These are phyloP conservation scores for Polyommatus icarus DNA, from an alignment of 2,888 invertebrate genomes.

Conservation along the genomic window DNA sequence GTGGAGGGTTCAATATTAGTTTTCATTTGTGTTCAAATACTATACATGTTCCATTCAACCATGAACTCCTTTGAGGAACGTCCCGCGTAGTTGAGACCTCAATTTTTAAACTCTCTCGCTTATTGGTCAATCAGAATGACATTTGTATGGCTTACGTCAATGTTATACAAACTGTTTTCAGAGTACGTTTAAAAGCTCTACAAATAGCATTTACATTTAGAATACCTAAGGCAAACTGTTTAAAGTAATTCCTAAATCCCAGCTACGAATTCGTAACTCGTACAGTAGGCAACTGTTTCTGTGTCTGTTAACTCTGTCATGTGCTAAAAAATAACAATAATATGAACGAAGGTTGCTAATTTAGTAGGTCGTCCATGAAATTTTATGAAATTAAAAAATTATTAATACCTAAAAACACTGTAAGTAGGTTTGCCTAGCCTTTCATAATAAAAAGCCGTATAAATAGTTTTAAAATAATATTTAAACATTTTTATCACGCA, in stretches of 20 bases:
- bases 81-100: slow-evolving; percentile 75
- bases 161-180: slow-evolving; percentile 27
- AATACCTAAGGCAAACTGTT: not conserved
- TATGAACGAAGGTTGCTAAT: not conserved
- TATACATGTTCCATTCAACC: slow-evolving; percentile 77
- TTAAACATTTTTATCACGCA: slow-evolving; percentile 48
- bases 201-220: not conserved
- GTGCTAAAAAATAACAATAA: slow-evolving; percentile 4
- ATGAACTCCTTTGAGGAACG: slow-evolving; percentile 78
- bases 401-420: not conserved
- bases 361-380: not conserved
- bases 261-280: not conserved
- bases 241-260: not conserved
- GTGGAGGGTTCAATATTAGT: slow-evolving; percentile 53
- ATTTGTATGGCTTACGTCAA: slow-evolving; percentile 55
- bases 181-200: slow-evolving; percentile 1
- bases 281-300: not conserved
- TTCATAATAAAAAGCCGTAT: not conserved
- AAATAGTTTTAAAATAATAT: slow-evolving; percentile 8
- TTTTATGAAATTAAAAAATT: not conserved
- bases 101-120: slow-evolving; percentile 77
- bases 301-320: not conserved
- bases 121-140: slow-evolving; percentile 76
- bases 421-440: not conserved
- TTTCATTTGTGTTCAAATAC: slow-evolving; percentile 53